These are phyloP conservation scores for Cheiracanthium punctorium DNA, from an alignment of 2,888 invertebrate species.

Conservation along the genomic window DNA sequence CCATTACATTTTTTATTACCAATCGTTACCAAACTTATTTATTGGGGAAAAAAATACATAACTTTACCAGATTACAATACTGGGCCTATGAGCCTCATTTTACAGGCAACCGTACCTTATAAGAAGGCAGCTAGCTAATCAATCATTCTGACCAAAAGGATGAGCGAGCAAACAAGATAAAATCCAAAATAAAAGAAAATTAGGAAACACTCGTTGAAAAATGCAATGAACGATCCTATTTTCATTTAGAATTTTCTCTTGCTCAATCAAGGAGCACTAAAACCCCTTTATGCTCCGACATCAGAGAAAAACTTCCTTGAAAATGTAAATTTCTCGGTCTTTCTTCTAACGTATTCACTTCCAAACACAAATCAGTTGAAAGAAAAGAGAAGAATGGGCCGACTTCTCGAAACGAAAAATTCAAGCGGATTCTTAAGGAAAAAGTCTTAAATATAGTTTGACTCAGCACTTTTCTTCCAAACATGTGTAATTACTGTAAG, in stretches of 20 bases:
- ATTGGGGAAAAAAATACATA: no score
- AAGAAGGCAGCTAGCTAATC: background rate
- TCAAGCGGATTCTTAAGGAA: conserved; percentile 27
- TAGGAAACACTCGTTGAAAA: background rate
- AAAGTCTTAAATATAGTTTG: conserved; percentile 33
- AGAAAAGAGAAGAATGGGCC: conserved; percentile 44
- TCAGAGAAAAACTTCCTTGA: conserved; percentile 6
- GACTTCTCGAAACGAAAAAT: conserved; percentile 50
- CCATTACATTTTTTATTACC: no score
- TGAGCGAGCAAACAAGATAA: background rate
- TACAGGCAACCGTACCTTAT: background rate
- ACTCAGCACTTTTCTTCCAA: conserved; percentile 47
- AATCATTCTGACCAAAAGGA: background rate
- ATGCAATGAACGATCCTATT: conserved; percentile 8
- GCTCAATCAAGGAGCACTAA: conserved; percentile 1
- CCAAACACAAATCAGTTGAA: background rate
- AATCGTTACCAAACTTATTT: no score
- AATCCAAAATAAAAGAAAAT: background rate
- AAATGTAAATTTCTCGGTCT: conserved; percentile 8
- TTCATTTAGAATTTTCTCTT: conserved; percentile 15
- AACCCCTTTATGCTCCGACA: conserved; percentile 3
- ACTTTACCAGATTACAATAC: no score
- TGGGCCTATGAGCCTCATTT: background rate
- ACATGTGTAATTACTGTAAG: conserved; percentile 59
- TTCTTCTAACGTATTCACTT: conserved; percentile 3